Conservation (phyloP, 2,888 invertebrate species). For the Drosophila robusta region DNA sequence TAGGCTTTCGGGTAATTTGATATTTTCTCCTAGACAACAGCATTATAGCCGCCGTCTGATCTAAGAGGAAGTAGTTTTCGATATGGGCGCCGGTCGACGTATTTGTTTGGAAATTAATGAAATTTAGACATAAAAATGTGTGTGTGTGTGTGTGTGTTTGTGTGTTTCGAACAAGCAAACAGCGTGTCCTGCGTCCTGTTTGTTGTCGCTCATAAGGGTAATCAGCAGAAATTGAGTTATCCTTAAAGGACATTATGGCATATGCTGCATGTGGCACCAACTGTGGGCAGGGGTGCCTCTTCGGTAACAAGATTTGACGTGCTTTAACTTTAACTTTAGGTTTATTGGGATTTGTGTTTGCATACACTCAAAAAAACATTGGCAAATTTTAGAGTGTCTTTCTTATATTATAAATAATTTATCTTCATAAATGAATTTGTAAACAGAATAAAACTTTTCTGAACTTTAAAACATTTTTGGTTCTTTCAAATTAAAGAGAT, state of each 20-base stretch:
- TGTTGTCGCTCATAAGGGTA: constrained; percentile 68
- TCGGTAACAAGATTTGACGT: constrained; percentile 21
- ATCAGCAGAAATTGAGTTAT: constrained; percentile 76
- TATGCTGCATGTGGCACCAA: constrained; percentile 42
- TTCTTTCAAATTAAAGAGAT: too few species aligned
- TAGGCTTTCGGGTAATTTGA: constrained; percentile 56
- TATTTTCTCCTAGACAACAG: constrained; percentile 57
- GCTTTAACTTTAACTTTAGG: constrained; percentile 8
- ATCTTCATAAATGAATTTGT: too few species aligned
- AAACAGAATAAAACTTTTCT: too few species aligned
- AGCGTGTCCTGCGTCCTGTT: constrained; percentile 43
- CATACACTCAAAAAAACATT: constrained; percentile 2
- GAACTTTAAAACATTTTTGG: too few species aligned
- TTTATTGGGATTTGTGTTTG: constrained; percentile 43
- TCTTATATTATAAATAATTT: too few species aligned
- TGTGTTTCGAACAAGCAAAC: constrained; percentile 50
- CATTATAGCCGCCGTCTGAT: constrained; percentile 9
- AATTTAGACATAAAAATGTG: constrained; percentile 71
- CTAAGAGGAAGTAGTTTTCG: constrained; percentile 68
- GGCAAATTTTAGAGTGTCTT: too few species aligned
- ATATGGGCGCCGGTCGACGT: constrained; percentile 66
- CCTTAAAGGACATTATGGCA: constrained; percentile 59
- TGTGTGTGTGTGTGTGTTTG: constrained; percentile 6
- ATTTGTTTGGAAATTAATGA: constrained; percentile 78
- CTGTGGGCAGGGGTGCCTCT: constrained; percentile 16